Base-by-base conservation (phyloP, 1,140 invertebrate species). In the Philaenus spumarius region DNA sequence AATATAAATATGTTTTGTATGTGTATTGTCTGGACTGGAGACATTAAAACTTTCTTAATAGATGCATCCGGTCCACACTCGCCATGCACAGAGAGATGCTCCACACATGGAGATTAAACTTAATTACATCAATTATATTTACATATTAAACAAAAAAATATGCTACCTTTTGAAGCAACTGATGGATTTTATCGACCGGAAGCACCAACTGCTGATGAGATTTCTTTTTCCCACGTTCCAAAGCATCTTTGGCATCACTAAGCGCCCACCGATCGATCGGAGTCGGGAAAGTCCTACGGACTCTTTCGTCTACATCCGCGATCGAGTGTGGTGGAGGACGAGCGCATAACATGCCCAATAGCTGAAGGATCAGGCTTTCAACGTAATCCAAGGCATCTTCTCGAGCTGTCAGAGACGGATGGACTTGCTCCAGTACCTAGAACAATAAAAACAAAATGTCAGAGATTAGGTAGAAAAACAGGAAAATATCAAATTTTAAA, bases 321-420 rank as follows among this genome's bases (percentile, higher is more conserved):
- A 87, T 83, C 42, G 85, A 86, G 62, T 89, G 85, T 45, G 89
- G 85, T 40, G 78, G 72, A 39, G 91, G 89, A 62, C 85, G 82
- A 35, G 87, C 85, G 75, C 91, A 95, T 24, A 98, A 78, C 82
- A 91, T 91, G 2, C 85, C 85, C 64, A 97, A 74, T 37, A 97
- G 79, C 55, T 90, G 85, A 15, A 97, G 76, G 67, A 95, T 94
- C 42, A 97, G 80, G 58, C 83, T 85, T 75, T 98, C 95, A 45
- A 97, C 90, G 73, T 95, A 97, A 54, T 93, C 83, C 63, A 97
- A 76, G 0, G 94, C 94, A 78, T 95, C 93, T 65, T 95, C 88
- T 68, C 87, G 83, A 19, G 90, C 90, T 61, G 80, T 84, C 66
- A 97, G 75, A 40, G 84, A 85, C 7, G 91, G 89, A 76, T 97